phyloP scores from a whole-genome alignment of 2,888 invertebrate genomes.

The Ferrisia virgata region DNA sequence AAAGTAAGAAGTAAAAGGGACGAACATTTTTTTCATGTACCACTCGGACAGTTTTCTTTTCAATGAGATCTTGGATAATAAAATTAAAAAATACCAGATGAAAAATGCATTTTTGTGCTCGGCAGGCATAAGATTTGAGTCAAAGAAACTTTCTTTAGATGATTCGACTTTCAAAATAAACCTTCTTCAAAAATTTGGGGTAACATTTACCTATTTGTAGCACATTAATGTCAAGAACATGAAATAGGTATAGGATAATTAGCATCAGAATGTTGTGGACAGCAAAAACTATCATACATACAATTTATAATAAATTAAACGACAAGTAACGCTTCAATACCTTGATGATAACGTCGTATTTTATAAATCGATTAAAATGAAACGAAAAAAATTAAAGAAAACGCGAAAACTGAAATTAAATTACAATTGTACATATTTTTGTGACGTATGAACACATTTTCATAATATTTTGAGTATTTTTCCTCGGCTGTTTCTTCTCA shows the following conservation, averaged over 20 bases:
- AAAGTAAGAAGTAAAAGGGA: not conserved
- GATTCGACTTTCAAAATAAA: not conserved
- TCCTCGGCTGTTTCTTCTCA: constrained; percentile 10
- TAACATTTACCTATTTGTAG: not conserved
- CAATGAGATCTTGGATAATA: not conserved
- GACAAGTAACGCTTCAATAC: not conserved
- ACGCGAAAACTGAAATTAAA: not conserved
- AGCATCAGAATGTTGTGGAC: not conserved
- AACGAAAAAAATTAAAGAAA: not conserved
- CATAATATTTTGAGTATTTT: constrained; percentile 13
- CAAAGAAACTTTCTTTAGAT: not conserved
- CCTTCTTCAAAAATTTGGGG: no score
- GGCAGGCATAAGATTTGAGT: not conserved
- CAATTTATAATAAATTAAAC: not conserved
- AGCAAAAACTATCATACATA: not conserved
- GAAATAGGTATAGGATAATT: not conserved
- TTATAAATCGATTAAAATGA: not conserved
- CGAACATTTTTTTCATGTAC: not conserved
- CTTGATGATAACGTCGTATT: not conserved
- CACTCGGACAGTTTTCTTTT: not conserved
- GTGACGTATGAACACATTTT: constrained; percentile 28
- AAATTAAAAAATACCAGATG: not conserved
- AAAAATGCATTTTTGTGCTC: not conserved
- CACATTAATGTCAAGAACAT: not conserved
- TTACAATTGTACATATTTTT: constrained; percentile 16